Evolutionary conservation across 1,140 invertebrate species (phyloP).

Genomic region (Sycophila sp.): DNA sequence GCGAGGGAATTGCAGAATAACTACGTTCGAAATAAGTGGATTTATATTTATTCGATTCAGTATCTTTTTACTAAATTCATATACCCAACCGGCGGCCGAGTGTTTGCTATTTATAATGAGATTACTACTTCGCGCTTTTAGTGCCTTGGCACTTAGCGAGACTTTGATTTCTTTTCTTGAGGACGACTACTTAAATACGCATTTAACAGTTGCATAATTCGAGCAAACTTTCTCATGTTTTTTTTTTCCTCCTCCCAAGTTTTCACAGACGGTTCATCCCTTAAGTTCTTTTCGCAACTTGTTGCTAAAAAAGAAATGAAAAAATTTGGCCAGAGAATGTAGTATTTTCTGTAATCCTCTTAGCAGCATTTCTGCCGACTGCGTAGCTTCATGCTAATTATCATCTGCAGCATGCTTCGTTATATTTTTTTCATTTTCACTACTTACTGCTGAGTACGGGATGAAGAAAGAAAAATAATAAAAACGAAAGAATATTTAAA

Average conservation of each 20-base stretch:
- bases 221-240: neutral
- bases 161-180: too few relatives aligned
- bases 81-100: too few relatives aligned
- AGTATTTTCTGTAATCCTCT: conserved; percentile 8
- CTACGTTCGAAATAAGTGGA: too few relatives aligned
- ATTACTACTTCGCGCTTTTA: too few relatives aligned
- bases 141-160: too few relatives aligned
- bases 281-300: neutral
- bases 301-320: neutral
- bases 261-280: neutral
- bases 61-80: too few relatives aligned
- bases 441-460: neutral
- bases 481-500: neutral
- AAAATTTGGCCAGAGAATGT: neutral
- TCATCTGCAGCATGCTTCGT: neutral
- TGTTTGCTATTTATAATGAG: neutral
- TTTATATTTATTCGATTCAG: too few relatives aligned
- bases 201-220: too few relatives aligned
- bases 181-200: too few relatives aligned
- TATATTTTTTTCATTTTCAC: neutral
- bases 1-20: too few relatives aligned
- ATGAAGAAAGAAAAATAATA: neutral
- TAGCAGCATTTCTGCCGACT: neutral
- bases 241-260: too few relatives aligned
- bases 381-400: neutral